phyloP scores from a whole-genome alignment of 2,113 vertebrate species.

The Passer montanus region DNA sequence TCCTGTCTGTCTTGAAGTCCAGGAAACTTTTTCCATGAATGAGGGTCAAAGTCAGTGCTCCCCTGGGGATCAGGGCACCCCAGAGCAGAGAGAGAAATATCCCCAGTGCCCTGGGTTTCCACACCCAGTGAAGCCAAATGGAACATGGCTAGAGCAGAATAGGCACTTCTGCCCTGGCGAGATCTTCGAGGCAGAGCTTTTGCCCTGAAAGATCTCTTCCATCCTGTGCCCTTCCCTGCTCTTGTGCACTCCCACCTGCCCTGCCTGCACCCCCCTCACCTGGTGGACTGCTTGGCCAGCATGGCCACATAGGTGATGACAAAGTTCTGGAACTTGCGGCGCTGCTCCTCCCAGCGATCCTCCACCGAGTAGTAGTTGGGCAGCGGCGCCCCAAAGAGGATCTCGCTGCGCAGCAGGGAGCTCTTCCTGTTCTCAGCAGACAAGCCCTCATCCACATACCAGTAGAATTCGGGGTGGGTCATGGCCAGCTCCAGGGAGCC shows the following conservation, averaged over 20 bases:
- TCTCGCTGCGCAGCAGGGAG: slow-evolving; percentile 90
- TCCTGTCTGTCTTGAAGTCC: too few species aligned
- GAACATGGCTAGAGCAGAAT: rapidly evolving
- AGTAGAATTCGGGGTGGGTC: slow-evolving; percentile 98
- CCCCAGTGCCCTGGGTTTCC: too few species aligned
- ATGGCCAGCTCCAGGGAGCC: slow-evolving; percentile 94
- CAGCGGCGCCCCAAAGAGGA: slow-evolving; percentile 92
- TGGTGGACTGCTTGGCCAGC: slow-evolving; percentile 92
- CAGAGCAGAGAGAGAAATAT: too few species aligned
- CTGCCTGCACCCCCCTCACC: slow-evolving; percentile 70
- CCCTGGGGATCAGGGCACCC: too few species aligned
- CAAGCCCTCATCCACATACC: slow-evolving; percentile 94
- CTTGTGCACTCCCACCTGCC: background rate
- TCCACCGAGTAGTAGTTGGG: slow-evolving; percentile 91
- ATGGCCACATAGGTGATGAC: slow-evolving; percentile 91
- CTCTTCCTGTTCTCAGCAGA: slow-evolving; percentile 89
- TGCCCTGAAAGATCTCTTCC: background rate
- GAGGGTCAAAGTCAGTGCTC: too few species aligned
- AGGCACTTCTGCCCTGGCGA: background rate
- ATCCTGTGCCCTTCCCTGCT: background rate
- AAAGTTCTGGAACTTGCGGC: slow-evolving; percentile 89
- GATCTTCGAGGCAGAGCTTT: background rate
- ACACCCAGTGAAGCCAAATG: background rate
- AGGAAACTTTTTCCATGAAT: too few species aligned
- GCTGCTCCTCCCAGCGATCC: slow-evolving; percentile 91